Evolutionary conservation across 2,113 vertebrate species (phyloP), one percentile per base, ranked within the genome.

Genomic region (Amazona vittata): DNA sequence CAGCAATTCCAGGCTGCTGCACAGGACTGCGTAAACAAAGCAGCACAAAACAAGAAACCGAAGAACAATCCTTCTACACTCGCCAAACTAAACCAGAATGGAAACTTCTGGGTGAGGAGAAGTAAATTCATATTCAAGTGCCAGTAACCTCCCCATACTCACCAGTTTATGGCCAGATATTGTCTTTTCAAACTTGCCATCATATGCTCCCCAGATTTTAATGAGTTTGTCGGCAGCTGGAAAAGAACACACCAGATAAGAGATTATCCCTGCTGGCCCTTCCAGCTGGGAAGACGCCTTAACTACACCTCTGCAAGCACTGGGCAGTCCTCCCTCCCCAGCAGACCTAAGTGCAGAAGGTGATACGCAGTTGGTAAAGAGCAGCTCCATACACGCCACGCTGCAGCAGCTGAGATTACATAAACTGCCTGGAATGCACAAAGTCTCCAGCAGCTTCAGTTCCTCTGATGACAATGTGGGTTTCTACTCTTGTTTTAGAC

Each of bases 161-260:
- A 99, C 99, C 96, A 99, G 98, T 89, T 99, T 99, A 97, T 99
- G 99, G 79, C 99, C 99, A 37, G 99, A 99, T 97, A 99, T 98
- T 71, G 99, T 99, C 97, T 99, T 99, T 97, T 99, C 99, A 97
- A 99, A 99, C 91, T 99, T 99, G 67, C 99, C 99, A 21, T 99
- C 99, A 5, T 99, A 99, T 0, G 99, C 99, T 37, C 99, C 99
- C 99, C 99, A 99, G 76, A 99, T 99, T 97, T 99, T 99, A 95
- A 99, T 99, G 92, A 99, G 98, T 95, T 99, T 99, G 96, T 99
- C 99, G 91, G 99, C 99, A 94, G 99, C 99, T 99, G 95, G 96
- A 74, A 93, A 86, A 93, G 50, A 96, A 55, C 2, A 39, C 39
- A 25, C 31, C 83, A 83, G 50, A 87, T 87, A 75, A 71, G 70